Conservation (phyloP, 2,888 invertebrate species). For the Lobophora halterata region DNA sequence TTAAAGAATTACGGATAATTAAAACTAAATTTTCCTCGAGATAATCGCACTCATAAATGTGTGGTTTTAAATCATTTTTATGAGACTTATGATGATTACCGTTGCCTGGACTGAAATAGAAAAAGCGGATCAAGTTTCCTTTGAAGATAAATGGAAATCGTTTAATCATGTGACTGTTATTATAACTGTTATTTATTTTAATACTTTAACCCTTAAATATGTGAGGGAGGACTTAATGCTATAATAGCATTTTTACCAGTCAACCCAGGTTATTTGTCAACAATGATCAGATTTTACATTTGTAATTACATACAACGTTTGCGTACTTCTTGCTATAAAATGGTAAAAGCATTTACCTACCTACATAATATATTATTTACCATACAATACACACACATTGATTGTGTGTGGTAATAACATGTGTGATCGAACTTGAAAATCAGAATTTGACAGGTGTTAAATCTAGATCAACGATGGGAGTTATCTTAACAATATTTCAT, state of each 20-base stretch:
- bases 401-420: too few species aligned
- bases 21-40: slow-evolving; percentile 10
- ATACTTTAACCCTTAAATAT: too few species aligned
- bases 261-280: too few species aligned
- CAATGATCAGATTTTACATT: too few species aligned
- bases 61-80: neutral
- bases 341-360: neutral
- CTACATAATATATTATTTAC: too few species aligned
- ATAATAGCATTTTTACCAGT: too few species aligned
- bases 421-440: too few species aligned
- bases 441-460: slow-evolving; percentile 11
- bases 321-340: neutral
- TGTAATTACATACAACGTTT: neutral
- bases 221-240: too few species aligned
- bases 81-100: neutral
- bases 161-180: too few species aligned
- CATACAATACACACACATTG: too few species aligned
- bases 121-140: neutral
- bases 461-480: neutral
- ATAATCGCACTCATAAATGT: neutral
- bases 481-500: slow-evolving; percentile 5
- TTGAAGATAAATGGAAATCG: too few species aligned
- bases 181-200: too few species aligned
- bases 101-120: neutral
- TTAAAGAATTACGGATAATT: slow-evolving; percentile 21